Base-by-base conservation (phyloP, 2,888 invertebrate genomes). In the Oligia latruncula region DNA sequence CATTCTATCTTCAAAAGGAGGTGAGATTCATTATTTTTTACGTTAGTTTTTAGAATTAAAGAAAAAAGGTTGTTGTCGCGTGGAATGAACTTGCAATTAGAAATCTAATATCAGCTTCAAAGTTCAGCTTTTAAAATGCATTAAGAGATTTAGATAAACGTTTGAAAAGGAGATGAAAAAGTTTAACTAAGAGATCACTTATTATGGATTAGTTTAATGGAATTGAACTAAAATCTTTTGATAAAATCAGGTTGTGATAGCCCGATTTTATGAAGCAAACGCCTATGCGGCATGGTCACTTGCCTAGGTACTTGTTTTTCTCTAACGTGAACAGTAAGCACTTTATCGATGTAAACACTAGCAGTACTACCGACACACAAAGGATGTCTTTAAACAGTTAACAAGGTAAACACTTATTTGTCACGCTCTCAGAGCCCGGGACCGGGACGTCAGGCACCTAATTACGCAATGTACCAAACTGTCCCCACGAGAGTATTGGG, bases 401-500 rank as follows among this genome's bases (percentile, higher is more conserved):
- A 46, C 46, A 55, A 62, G 55, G 17, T 29, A 60, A 68, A 65
- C 64, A 68, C 72, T 74, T 76, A 87, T 71, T 76, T 76, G 74
- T 76, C 85, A 86, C 85, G 73, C 71, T 78, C 43, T 20, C 23
- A 1, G 58, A 46, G 73, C 52, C 58, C 62, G 68, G 71, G 43
- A 43, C 13, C 49, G 11, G 55, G 64, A 67, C 40, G 35, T n/a
- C 29, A 35, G 52, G 40, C 76, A 87, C 71, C 75, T 89, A 76
- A 89, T 88, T 87, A 82, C 43, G 74, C 74, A 73, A 71, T 75
- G 60, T 75, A 67, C 74, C 74, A 43, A 77, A 71, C 49, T 71
- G 70, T 78, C 72, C 70, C 71, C n/a, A 49, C 29, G 64, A 71
- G 85, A 80, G 83, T 88, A 87, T 87, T 85, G 83, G 81, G 86